Evolutionary conservation across 1,140 invertebrate species (phyloP).

Genomic region (Brachionus manjavacas): DNA sequence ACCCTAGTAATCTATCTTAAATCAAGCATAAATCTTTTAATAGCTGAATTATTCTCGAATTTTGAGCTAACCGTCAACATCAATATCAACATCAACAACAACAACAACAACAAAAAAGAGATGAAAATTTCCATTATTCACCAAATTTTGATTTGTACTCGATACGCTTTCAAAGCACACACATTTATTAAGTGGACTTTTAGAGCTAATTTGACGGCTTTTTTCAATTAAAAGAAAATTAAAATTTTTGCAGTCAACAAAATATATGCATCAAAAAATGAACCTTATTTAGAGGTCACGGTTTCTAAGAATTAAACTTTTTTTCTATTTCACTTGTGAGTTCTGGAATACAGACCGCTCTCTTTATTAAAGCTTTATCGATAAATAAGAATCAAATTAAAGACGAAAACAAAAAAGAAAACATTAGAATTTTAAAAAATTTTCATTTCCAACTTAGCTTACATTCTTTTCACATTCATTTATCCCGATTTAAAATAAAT

Average conservation of each 20-base stretch:
- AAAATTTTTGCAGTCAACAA: neutral
- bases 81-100: neutral
- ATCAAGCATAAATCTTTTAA: constrained; percentile 4
- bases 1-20: constrained; percentile 23
- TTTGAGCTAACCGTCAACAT: neutral
- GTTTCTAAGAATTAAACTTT: neutral
- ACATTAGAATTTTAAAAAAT: too few species aligned
- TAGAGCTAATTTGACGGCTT: constrained; percentile 7
- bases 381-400: too few species aligned
- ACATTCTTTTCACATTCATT: too few species aligned
- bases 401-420: too few species aligned
- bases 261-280: neutral
- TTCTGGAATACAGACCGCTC: neutral
- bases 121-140: neutral
- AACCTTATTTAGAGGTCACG: neutral
- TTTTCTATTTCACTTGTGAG: neutral
- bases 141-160: neutral
- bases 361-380: too few species aligned
- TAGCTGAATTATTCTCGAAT: neutral
- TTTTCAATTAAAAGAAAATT: neutral
- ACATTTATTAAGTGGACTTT: neutral
- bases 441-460: too few species aligned
- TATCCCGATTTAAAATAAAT: too few species aligned
- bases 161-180: neutral
- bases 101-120: neutral